Conservation (phyloP, 2,888 invertebrate genomes). For the Epinotia brunnichana region DNA sequence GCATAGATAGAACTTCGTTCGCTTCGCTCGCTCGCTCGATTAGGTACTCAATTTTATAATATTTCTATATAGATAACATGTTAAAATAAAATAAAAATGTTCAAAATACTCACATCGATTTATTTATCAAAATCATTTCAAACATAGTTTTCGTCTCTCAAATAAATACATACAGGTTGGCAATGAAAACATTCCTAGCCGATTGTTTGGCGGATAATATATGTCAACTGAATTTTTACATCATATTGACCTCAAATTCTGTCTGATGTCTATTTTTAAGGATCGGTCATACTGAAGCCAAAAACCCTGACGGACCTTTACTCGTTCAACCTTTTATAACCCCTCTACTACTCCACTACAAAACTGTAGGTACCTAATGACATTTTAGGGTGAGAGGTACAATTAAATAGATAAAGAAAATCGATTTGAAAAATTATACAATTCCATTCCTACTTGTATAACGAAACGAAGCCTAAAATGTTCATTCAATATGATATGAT, state of each 20-base stretch:
- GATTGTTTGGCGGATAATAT: neutral
- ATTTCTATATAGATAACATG: neutral
- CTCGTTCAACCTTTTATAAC: neutral
- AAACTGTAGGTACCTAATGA: too few species aligned
- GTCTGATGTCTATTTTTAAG: neutral
- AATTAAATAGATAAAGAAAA: neutral
- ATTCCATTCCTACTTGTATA: neutral
- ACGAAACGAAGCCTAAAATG: neutral
- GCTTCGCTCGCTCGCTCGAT: too few species aligned
- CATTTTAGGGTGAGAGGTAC: neutral
- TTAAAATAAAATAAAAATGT: neutral
- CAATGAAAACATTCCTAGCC: neutral
- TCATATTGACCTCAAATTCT: neutral
- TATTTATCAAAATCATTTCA: neutral
- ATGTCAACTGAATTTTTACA: neutral
- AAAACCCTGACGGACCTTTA: neutral
- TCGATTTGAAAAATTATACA: too few species aligned
- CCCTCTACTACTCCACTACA: neutral
- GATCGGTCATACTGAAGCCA: neutral
- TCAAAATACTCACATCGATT: neutral
- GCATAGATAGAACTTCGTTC: too few species aligned
- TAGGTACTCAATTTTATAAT: too few species aligned
- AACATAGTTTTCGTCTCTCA: neutral
- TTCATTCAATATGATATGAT: conserved; percentile 10
- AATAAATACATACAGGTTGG: neutral